phyloP scores from a whole-genome alignment of 2,113 vertebrate genomes.

The Herpailurus yagouaroundi region DNA sequence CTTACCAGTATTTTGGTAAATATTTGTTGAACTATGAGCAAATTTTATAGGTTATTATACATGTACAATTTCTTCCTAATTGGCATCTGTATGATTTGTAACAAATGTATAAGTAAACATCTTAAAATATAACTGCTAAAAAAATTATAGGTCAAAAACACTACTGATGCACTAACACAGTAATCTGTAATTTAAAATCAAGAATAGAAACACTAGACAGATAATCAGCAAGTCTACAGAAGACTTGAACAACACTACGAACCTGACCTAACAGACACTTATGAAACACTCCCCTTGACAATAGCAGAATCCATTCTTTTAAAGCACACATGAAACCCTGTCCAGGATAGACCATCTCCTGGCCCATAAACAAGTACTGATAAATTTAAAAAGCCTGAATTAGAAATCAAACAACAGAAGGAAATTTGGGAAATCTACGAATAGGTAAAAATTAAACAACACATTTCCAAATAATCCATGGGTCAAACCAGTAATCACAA shows the following conservation, averaged over 20 bases:
- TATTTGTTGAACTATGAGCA: not conserved
- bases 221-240: not conserved
- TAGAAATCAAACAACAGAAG: not conserved
- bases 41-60: not conserved
- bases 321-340: not conserved
- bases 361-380: not conserved
- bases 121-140: slow-evolving; percentile 6
- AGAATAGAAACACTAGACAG: not conserved
- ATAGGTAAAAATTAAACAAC: not conserved
- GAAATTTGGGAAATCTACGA: not conserved
- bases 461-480: not conserved
- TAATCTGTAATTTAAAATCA: not conserved
- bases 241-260: not conserved
- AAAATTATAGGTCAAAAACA: not conserved
- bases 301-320: not conserved
- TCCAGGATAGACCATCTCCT: not conserved
- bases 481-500: not conserved
- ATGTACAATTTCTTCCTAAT: not conserved
- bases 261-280: not conserved
- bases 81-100: not conserved
- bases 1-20: not conserved
- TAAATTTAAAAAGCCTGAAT: not conserved
- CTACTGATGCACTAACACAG: not conserved
- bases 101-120: not conserved
- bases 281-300: not conserved